A percentile compares a stretch with the other conserved stretches of the same genome.
phyloP scores from a whole-genome alignment of 1,140 invertebrate species.

The Sycobia sp. region DNA sequence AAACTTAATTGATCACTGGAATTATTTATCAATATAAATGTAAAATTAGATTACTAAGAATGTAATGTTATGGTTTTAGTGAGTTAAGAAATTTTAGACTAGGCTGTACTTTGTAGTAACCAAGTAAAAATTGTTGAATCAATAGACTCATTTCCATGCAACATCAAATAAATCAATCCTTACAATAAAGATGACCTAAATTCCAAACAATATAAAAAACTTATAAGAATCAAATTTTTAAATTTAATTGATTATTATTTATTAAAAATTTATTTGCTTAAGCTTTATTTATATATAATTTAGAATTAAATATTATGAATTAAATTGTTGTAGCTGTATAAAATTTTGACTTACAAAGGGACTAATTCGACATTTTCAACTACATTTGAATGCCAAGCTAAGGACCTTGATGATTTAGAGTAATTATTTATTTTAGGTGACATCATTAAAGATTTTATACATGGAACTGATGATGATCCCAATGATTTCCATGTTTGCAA shows the following conservation, averaged over 20 bases:
- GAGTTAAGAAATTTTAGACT: not conserved
- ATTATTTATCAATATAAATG: not conserved
- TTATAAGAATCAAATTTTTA: too few species aligned
- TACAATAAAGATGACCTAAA: not conserved
- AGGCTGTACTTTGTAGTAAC: not conserved
- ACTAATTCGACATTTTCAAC: constrained; percentile 71
- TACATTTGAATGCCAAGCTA: constrained; percentile 78
- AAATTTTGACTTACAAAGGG: constrained; percentile 65
- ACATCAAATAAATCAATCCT: constrained; percentile 10
- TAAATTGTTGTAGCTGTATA: too few species aligned
- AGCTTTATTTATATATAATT: not conserved
- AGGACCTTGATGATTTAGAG: constrained; percentile 50
- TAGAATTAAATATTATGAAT: too few species aligned
- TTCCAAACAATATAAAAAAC: not conserved
- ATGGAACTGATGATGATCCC: constrained; percentile 46
- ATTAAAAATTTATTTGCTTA: not conserved
- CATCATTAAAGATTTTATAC: constrained; percentile 43
- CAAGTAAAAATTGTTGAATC: constrained; percentile 17
- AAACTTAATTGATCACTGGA: too few species aligned
- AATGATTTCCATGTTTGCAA: constrained; percentile 67
- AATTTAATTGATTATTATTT: not conserved
- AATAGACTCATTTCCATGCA: constrained; percentile 15
- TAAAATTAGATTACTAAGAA: too few species aligned
- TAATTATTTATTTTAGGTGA: constrained; percentile 44
- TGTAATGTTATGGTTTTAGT: too few species aligned